Conservation (phyloP, 2,797 vertebrate genomes). For the Eutrigla gurnardus region DNA sequence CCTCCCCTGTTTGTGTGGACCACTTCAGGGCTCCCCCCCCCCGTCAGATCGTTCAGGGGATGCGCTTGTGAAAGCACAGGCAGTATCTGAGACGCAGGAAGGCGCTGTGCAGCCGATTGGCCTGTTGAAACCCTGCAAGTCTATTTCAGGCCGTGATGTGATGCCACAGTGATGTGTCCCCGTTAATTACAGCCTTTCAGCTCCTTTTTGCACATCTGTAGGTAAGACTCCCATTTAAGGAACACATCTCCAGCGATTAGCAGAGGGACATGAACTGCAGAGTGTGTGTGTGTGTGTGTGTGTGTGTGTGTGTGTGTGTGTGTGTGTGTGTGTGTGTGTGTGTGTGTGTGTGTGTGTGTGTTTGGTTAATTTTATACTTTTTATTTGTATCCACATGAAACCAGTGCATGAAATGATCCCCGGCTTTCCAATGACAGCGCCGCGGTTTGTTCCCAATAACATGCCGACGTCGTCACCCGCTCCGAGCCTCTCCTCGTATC, state of each 20-base stretch:
- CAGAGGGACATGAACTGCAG: slow-evolving; percentile 50
- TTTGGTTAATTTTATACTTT: slow-evolving; percentile 42
- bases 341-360: slow-evolving; percentile 7
- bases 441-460: slow-evolving; percentile 67
- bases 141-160: slow-evolving; percentile 81
- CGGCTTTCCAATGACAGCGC: slow-evolving; percentile 46
- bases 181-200: slow-evolving; percentile 84
- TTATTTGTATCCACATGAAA: slow-evolving; percentile 12
- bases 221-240: slow-evolving; percentile 74
- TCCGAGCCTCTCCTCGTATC: slow-evolving; percentile 68
- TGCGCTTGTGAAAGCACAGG: slow-evolving; percentile 15
- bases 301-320: slow-evolving; percentile 5
- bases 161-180: slow-evolving; percentile 84
- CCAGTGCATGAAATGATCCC: background rate
- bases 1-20: background rate
- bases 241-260: slow-evolving; percentile 78
- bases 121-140: slow-evolving; percentile 80
- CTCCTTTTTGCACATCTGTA: slow-evolving; percentile 76
- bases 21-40: no score
- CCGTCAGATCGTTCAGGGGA: no score
- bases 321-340: slow-evolving; percentile 17
- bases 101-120: slow-evolving; percentile 57
- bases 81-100: slow-evolving; percentile 55
- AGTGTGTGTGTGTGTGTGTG: background rate
- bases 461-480: slow-evolving; percentile 64